Evolutionary conservation across 1,140 invertebrate species (phyloP).

Genomic region (Caerostris extrusa): DNA sequence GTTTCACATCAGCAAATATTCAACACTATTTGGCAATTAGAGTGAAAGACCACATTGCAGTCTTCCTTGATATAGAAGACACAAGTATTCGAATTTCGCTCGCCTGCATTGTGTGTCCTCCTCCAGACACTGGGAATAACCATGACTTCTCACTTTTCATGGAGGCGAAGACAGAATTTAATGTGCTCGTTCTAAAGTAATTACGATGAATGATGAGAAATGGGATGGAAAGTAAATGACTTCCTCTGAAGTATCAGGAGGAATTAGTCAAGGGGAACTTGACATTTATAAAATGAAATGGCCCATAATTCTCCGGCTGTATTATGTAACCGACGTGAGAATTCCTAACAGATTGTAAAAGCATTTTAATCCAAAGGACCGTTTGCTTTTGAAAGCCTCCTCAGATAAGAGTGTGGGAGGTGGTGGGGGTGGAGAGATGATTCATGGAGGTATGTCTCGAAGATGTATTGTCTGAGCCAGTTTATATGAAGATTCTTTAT

Average conservation of each 20-base stretch:
- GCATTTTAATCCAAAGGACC: conserved; percentile 9
- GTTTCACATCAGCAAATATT: too few relatives aligned
- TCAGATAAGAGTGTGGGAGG: background rate
- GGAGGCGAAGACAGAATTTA: conserved; percentile 27
- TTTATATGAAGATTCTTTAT: background rate
- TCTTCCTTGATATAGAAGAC: background rate
- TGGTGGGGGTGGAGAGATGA: background rate
- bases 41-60: background rate
- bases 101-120: background rate
- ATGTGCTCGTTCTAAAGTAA: conserved; percentile 42
- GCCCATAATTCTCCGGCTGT: conserved; percentile 23
- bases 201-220: conserved; percentile 43
- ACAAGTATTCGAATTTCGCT: background rate
- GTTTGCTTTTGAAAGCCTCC: background rate
- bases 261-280: conserved; percentile 51
- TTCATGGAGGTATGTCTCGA: background rate
- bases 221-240: conserved; percentile 43
- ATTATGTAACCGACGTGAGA: conserved; percentile 40
- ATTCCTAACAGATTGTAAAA: conserved; percentile 36
- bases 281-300: conserved; percentile 50
- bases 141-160: background rate
- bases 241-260: conserved; percentile 38
- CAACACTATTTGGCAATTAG: background rate
- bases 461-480: background rate
- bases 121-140: background rate